These are phyloP conservation scores for Pygoscelis adeliae DNA, from an alignment of 2,113 vertebrate genomes.

Conservation along the genomic window DNA sequence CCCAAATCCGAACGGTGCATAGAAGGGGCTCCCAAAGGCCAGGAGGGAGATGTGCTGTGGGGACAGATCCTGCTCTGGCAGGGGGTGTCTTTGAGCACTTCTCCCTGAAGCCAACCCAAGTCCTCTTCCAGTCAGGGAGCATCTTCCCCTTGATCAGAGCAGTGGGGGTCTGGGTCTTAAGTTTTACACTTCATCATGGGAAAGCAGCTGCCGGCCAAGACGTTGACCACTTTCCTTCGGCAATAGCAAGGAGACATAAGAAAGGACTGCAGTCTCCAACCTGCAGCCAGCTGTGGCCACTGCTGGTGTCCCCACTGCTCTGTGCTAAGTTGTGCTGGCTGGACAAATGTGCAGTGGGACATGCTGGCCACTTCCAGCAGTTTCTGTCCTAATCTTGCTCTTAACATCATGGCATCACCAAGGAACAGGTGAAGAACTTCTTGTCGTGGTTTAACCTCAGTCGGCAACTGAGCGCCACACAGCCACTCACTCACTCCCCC, in stretches of 20 bases:
- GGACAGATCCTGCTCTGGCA: background rate
- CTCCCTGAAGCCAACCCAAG: background rate
- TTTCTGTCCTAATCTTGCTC: background rate
- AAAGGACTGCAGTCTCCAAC: background rate
- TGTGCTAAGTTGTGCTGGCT: background rate
- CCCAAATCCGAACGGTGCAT: fast-evolving
- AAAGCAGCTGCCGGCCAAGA: background rate
- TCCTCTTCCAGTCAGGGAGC: background rate
- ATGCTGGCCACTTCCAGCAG: background rate
- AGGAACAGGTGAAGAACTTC: background rate
- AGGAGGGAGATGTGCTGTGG: background rate
- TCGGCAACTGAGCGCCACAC: no score
- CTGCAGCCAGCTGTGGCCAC: background rate
- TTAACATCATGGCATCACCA: background rate
- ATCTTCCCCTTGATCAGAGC: background rate
- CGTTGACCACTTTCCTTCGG: background rate
- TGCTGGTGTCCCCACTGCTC: background rate
- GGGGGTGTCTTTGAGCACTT: background rate
- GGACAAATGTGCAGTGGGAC: background rate
- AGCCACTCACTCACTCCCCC: no score
- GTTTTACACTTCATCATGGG: background rate
- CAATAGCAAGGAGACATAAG: background rate
- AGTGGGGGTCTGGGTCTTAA: background rate
- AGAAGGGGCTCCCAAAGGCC: background rate
- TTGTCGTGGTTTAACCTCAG: no score